A percentile compares a stretch with the other conserved stretches of the same genome.
phyloP scores from a whole-genome alignment of 2,797 vertebrate species.

The Esox masquinongy region DNA sequence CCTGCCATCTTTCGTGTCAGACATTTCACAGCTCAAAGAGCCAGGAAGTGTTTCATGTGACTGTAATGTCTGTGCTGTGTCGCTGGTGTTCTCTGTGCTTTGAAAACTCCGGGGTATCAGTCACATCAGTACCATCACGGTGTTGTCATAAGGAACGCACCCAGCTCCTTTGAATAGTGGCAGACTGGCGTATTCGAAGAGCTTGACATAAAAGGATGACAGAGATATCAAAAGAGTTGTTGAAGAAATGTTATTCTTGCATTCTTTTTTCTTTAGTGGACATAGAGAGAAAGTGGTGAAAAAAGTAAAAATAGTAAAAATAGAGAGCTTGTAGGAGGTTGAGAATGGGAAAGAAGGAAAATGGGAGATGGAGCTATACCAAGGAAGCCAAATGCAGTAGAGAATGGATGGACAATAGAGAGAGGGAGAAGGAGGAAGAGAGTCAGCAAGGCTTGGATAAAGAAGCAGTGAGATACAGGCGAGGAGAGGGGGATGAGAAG shows the following conservation, averaged over 20 bases:
- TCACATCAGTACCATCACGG: conserved; percentile 58
- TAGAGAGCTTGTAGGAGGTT: conserved; percentile 7
- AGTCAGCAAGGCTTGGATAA: not conserved
- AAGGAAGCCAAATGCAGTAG: conserved; percentile 28
- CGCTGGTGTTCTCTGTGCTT: conserved; percentile 53
- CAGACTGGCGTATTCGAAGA: conserved; percentile 68
- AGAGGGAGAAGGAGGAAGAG: conserved; percentile 20
- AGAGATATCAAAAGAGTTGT: conserved; percentile 40
- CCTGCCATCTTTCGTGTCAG: conserved; percentile 56
- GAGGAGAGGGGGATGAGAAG: conserved; percentile 56
- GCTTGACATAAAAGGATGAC: conserved; percentile 63
- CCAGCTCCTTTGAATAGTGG: conserved; percentile 58
- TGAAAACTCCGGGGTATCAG: conserved; percentile 61
- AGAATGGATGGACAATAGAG: conserved; percentile 11
- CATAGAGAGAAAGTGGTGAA: not conserved
- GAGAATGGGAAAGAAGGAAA: conserved; percentile 18
- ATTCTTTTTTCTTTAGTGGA: not conserved
- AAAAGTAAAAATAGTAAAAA: not conserved
- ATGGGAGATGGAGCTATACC: conserved; percentile 18
- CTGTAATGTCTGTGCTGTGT: conserved; percentile 48
- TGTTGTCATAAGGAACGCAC: conserved; percentile 62
- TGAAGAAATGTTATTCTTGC: conserved; percentile 10
- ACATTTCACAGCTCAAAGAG: conserved; percentile 64
- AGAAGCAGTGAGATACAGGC: not conserved
- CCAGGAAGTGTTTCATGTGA: conserved; percentile 62